Evolutionary conservation across 2,888 invertebrate genomes (phyloP).

Genomic region (Ectemnius lituratus): DNA sequence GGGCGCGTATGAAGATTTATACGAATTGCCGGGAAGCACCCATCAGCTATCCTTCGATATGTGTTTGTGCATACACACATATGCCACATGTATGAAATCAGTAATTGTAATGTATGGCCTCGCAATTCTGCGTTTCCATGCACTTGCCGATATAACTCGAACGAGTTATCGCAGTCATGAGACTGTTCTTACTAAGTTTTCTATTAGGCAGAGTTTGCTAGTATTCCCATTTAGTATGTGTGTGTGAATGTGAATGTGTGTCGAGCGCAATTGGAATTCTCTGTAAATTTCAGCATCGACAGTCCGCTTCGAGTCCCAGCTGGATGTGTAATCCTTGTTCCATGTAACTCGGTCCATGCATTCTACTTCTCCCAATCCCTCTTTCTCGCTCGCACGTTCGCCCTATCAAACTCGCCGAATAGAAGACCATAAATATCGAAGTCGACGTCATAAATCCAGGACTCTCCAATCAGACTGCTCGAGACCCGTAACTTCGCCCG

Average conservation of each 20-base stretch:
- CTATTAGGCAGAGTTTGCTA: neutral
- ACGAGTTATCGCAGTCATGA: neutral
- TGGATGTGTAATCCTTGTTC: conserved; percentile 16
- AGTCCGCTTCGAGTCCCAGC: neutral
- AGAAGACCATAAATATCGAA: conserved; percentile 7
- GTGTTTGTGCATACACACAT: neutral
- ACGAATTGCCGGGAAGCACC: neutral
- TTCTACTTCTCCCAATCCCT: too few relatives aligned
- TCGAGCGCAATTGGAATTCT: conserved; percentile 2
- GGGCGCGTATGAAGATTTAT: conserved; percentile 7
- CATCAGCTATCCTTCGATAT: conserved; percentile 8
- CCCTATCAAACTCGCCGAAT: neutral
- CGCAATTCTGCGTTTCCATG: too few relatives aligned
- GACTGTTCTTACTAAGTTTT: conserved; percentile 10
- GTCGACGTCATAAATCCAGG: neutral
- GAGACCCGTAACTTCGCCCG: too few relatives aligned
- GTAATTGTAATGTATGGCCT: neutral
- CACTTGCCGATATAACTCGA: neutral
- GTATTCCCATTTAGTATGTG: too few relatives aligned
- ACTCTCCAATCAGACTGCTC: conserved; percentile 11
- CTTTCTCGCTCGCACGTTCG: too few relatives aligned
- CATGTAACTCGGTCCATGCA: neutral
- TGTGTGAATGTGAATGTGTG: too few relatives aligned
- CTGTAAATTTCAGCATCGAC: conserved; percentile 10
- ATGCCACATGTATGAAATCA: neutral